Base-by-base conservation (phyloP, 2,113 vertebrate species). In the Vanacampus margaritifer region DNA sequence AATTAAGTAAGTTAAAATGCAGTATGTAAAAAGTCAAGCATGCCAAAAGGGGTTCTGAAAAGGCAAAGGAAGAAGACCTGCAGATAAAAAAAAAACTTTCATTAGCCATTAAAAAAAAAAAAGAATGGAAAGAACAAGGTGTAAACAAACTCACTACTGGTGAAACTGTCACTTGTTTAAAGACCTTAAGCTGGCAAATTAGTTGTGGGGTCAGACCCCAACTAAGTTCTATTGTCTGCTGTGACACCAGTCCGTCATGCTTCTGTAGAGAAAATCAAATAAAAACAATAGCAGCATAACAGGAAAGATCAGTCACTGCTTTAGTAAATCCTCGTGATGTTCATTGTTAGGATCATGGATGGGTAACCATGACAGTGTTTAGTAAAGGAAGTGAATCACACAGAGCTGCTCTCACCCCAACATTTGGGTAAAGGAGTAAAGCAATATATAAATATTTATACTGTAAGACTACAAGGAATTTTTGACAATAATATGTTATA, bases 201-300 rank as follows among this genome's bases (percentile, higher is more conserved):
- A 88, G 83, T 89, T 78, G 79, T 71, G 74, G 86, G 89, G 89
- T 91, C 88, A 88, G 71, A 82, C 71, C 64, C 64, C 39, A 68
- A 71, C 72, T 76, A 69, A 24, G 43, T 45, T 59, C 78, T 71
- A 86, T 91, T 92, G 89, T 91, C 79, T 56, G 46, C 63, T 57
- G 1, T 76, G 82, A 88, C 88, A 80, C 67, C 68, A 59, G 79
- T 75, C 77, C 54, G 81, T 88, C 86, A 87, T 67, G 84, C 81
- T 75, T 87, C 85, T 73, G 67, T 71, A 84, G 78, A 79, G 83
- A 69, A 86, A 90, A 89, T 89, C 86, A 89, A 91, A 90, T 87
- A 82, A 84, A 62, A 89, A 91, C 86, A 91, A 91, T 81, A 86
- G 69, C 71, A 68, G 75, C 65, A 28, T 81, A 75, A 87, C 76